phyloP scores from a whole-genome alignment of 2,113 vertebrate species.

The Poecilia latipinna region DNA sequence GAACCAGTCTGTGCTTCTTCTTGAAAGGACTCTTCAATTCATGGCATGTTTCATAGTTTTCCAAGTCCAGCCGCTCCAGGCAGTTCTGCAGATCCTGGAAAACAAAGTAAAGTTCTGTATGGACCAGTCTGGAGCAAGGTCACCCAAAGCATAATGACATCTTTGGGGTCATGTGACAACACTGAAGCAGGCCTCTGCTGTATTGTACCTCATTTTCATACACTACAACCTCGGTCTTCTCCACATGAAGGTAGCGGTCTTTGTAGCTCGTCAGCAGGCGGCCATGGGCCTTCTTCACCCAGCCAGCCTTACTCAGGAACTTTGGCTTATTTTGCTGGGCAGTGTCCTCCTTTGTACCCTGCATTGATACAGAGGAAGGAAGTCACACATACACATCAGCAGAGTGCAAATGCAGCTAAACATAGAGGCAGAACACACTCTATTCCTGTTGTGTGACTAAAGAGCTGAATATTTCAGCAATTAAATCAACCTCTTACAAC shows the following conservation, averaged over 20 bases:
- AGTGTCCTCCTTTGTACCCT: conserved; percentile 82
- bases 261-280: conserved; percentile 88
- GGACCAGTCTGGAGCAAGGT: neutral
- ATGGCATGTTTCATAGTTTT: conserved; percentile 92
- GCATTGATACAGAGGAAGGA: conserved; percentile 39
- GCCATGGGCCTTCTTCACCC: conserved; percentile 91
- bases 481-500: neutral
- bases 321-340: conserved; percentile 76
- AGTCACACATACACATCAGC: conserved; percentile 38
- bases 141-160: too few species aligned
- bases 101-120: conserved; percentile 5
- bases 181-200: too few species aligned
- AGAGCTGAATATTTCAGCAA: neutral
- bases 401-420: neutral
- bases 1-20: conserved; percentile 89
- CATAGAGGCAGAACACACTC: neutral
- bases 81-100: conserved; percentile 89
- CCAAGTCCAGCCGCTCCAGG: conserved; percentile 89
- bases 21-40: conserved; percentile 88
- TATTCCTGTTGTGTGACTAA: neutral
- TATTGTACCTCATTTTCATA: conserved; percentile 86
- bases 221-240: conserved; percentile 85
- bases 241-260: conserved; percentile 90
- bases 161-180: neutral
- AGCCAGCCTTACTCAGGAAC: conserved; percentile 86